Evolutionary conservation across 2,113 vertebrate genomes (phyloP).

Genomic region (Fulica atra): DNA sequence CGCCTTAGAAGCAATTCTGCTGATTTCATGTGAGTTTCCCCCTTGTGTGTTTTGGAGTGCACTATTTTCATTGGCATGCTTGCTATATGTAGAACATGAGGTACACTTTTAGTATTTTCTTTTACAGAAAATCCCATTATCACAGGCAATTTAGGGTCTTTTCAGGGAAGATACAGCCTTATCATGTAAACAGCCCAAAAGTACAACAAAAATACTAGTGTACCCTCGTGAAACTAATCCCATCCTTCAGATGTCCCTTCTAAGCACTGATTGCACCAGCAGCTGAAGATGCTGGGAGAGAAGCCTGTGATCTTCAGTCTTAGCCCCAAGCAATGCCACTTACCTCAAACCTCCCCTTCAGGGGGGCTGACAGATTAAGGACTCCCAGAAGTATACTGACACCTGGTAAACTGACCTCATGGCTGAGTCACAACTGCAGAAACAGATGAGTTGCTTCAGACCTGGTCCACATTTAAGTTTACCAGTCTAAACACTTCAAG

Average conservation of each 20-base stretch:
- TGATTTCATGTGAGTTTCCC: background rate
- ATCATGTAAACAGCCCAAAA: background rate
- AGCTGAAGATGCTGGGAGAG: background rate
- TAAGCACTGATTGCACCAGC: background rate
- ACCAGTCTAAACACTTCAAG: background rate
- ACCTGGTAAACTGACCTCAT: background rate
- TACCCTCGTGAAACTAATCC: background rate
- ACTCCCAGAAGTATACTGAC: background rate
- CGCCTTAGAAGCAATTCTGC: conserved; percentile 55
- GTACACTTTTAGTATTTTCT: background rate
- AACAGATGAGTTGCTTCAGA: background rate
- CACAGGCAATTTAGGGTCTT: background rate
- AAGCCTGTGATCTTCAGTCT: background rate
- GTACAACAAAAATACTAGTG: background rate
- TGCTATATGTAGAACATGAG: background rate
- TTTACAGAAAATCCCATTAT: background rate
- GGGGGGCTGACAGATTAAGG: background rate
- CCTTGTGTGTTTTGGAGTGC: conserved; percentile 23
- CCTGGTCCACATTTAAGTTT: background rate
- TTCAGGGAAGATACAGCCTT: background rate
- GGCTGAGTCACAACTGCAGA: background rate
- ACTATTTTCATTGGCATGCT: background rate
- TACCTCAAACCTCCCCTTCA: background rate
- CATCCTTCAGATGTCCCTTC: background rate
- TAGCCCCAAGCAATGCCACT: background rate